phyloP scores from a whole-genome alignment of 2,888 invertebrate species.

The Epirrita christyi region DNA sequence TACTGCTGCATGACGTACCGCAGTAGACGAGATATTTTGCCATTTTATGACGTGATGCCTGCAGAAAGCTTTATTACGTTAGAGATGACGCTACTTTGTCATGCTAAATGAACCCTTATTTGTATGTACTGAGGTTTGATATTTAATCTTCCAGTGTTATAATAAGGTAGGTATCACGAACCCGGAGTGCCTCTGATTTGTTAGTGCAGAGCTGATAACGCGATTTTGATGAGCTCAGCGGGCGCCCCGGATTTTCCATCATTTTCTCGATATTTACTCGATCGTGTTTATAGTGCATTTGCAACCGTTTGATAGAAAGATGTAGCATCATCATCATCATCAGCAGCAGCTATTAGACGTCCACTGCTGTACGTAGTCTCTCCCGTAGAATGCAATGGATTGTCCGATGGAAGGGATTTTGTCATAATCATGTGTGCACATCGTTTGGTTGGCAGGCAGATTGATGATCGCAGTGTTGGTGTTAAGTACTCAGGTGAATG shows the following conservation, averaged over 20 bases:
- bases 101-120: constrained; percentile 36
- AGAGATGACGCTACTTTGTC: constrained; percentile 40
- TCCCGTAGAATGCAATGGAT: no score
- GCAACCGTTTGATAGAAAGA: background rate
- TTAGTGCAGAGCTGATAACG: constrained; percentile 60
- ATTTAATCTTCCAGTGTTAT: constrained; percentile 37
- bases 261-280: constrained; percentile 42
- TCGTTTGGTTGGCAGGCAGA: no score
- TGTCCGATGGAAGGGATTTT: no score
- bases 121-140: constrained; percentile 43
- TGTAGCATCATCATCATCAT: no score
- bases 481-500: no score
- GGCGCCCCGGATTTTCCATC: constrained; percentile 43
- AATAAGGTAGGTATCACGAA: constrained; percentile 34
- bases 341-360: no score
- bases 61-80: constrained; percentile 52
- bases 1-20: constrained; percentile 36
- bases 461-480: no score
- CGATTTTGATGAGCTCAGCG: constrained; percentile 63
- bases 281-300: constrained; percentile 18
- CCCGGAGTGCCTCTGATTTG: constrained; percentile 46
- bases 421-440: no score
- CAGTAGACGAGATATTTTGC: constrained; percentile 48
- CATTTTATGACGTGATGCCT: constrained; percentile 56
- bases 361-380: no score